Evolutionary conservation across 2,113 vertebrate species (phyloP).

Genomic region (Rhabdornis inornatus): DNA sequence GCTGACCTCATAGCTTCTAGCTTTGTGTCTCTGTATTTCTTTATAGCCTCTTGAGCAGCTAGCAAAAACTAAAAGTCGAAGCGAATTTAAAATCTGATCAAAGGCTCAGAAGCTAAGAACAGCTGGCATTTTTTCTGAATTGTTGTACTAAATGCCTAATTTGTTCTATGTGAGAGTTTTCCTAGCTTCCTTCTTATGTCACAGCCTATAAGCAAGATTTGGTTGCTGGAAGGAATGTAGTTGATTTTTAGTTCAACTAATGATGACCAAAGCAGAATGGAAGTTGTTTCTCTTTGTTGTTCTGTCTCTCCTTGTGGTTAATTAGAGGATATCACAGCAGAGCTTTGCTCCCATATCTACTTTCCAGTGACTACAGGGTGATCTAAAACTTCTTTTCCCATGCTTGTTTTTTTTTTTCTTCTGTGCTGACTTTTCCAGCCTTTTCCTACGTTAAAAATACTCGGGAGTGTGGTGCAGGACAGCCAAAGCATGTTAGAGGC

Average conservation of each 20-base stretch:
- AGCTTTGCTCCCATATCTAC: neutral
- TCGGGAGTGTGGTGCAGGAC: neutral
- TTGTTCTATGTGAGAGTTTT: neutral
- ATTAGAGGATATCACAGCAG: neutral
- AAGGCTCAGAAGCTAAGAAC: neutral
- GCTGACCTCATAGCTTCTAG: neutral
- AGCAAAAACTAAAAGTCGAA: neutral
- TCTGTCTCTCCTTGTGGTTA: neutral
- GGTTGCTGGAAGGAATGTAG: neutral
- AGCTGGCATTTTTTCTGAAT: neutral
- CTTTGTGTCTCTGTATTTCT: neutral
- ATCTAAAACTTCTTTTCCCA: no score
- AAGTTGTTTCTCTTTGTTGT: neutral
- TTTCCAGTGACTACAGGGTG: neutral
- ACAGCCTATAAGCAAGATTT: neutral
- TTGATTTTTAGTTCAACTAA: neutral
- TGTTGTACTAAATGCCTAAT: neutral
- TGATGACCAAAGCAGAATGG: neutral
- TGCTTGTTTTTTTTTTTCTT: no score
- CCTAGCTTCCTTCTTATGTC: accelerated
- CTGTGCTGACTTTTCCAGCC: neutral
- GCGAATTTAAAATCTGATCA: neutral
- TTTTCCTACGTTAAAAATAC: neutral
- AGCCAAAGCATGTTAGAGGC: accelerated
- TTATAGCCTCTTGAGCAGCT: neutral